Conservation (phyloP, 1,140 invertebrate species). For the Scaptomyza pallida region DNA sequence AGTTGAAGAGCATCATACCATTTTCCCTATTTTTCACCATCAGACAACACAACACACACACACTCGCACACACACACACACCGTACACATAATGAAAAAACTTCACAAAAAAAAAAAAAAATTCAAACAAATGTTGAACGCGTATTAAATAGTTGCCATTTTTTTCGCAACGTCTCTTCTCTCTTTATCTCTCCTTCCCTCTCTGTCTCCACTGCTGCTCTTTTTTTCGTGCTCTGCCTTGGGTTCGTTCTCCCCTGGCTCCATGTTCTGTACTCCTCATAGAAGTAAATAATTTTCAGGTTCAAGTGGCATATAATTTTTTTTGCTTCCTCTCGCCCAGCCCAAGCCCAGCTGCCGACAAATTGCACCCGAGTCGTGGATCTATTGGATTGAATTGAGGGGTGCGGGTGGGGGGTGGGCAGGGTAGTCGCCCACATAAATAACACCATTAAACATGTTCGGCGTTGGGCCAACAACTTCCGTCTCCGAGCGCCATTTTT, state of each 20-base stretch:
- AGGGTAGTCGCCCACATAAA: constrained; percentile 61
- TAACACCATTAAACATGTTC: constrained; percentile 81
- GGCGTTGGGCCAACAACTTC: constrained; percentile 47
- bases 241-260: constrained; percentile 16
- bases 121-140: constrained; percentile 59
- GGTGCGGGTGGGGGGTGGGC: neutral
- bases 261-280: constrained; percentile 38
- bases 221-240: constrained; percentile 13
- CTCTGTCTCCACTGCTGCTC: neutral
- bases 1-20: constrained; percentile 8
- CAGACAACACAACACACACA: constrained; percentile 45
- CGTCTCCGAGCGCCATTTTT: constrained; percentile 56
- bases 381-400: constrained; percentile 8
- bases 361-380: constrained; percentile 55
- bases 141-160: constrained; percentile 79
- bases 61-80: too few species aligned
- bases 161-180: too few species aligned
- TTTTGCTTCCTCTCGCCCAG: constrained; percentile 3
- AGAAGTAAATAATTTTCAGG: constrained; percentile 79
- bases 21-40: constrained; percentile 12
- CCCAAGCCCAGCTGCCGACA: constrained; percentile 55
- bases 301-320: constrained; percentile 76
- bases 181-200: neutral
- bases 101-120: constrained; percentile 52
- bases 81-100: constrained; percentile 65